A percentile compares a stretch with the other conserved stretches of the same genome.
phyloP scores from a whole-genome alignment of 2,113 vertebrate species.

The Gallinago paraguaiae region DNA sequence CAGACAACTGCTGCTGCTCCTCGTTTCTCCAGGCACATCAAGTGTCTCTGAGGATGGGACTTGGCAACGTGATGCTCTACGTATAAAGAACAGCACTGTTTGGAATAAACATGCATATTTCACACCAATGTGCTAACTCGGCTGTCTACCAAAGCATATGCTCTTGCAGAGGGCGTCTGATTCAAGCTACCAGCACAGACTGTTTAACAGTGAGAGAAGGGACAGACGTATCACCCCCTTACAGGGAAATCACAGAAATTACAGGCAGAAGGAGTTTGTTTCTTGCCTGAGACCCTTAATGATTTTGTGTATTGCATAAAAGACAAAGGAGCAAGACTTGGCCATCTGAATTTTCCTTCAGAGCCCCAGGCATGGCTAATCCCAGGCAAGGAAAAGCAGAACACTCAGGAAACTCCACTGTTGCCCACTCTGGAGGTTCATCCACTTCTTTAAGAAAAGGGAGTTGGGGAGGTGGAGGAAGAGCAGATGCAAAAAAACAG shows the following conservation, averaged over 20 bases:
- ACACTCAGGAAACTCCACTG: not conserved
- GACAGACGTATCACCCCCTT: too few species aligned
- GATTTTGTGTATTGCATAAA: not conserved
- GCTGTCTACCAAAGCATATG: not conserved
- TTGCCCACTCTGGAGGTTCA: not conserved
- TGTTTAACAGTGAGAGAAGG: not conserved
- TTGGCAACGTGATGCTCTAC: not conserved
- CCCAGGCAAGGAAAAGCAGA: not conserved
- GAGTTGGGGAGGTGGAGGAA: not conserved
- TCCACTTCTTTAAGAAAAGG: not conserved
- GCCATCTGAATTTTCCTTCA: not conserved
- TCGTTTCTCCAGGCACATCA: not conserved
- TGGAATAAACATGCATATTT: not conserved
- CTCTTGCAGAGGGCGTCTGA: not conserved
- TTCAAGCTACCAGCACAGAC: not conserved
- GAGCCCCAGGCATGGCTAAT: not conserved
- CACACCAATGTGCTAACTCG: not conserved
- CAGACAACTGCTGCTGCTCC: not conserved
- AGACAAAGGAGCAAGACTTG: not conserved
- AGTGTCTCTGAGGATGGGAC: not conserved
- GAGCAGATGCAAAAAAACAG: not conserved
- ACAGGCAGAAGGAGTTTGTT: not conserved
- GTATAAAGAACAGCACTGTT: not conserved
- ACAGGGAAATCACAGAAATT: not conserved
- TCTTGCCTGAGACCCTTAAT: not conserved